These are phyloP conservation scores for Danaus melanippus DNA, from an alignment of 1,140 invertebrate species.

Conservation along the genomic window DNA sequence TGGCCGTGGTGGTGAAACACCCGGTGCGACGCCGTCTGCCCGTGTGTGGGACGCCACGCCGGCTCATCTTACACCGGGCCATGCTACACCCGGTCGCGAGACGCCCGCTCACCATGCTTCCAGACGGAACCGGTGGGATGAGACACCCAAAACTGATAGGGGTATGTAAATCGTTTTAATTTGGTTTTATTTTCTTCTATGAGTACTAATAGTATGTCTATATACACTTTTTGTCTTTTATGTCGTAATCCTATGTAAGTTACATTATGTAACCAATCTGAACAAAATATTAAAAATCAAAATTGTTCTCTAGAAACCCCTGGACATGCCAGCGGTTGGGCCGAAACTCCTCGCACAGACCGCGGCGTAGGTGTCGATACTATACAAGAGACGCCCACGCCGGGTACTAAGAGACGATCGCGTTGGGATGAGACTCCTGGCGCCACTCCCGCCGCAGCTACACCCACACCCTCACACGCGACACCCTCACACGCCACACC, in stretches of 20 bases:
- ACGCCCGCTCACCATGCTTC: slow-evolving; percentile 90
- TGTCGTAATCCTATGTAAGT: no score
- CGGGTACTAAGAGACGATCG: slow-evolving; percentile 92
- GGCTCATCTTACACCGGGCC: slow-evolving; percentile 87
- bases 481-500: slow-evolving; percentile 77
- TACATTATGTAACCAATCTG: no score
- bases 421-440: slow-evolving; percentile 98
- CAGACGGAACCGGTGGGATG: slow-evolving; percentile 98
- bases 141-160: slow-evolving; percentile 97
- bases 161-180: slow-evolving; percentile 59
- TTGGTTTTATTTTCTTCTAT: background rate
- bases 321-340: slow-evolving; percentile 95
- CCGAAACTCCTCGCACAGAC: slow-evolving; percentile 97
- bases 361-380: slow-evolving; percentile 83
- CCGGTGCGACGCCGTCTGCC: slow-evolving; percentile 91
- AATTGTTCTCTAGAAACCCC: slow-evolving; percentile 83
- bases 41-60: slow-evolving; percentile 97
- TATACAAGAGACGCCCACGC: slow-evolving; percentile 93
- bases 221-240: background rate
- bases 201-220: background rate
- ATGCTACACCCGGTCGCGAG: slow-evolving; percentile 89
- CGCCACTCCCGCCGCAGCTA: slow-evolving; percentile 77
- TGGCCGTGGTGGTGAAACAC: slow-evolving; percentile 88
- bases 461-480: slow-evolving; percentile 82
- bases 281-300: no score